Conservation (phyloP, 2,797 vertebrate species). For the Brachyalestes nurse region DNA sequence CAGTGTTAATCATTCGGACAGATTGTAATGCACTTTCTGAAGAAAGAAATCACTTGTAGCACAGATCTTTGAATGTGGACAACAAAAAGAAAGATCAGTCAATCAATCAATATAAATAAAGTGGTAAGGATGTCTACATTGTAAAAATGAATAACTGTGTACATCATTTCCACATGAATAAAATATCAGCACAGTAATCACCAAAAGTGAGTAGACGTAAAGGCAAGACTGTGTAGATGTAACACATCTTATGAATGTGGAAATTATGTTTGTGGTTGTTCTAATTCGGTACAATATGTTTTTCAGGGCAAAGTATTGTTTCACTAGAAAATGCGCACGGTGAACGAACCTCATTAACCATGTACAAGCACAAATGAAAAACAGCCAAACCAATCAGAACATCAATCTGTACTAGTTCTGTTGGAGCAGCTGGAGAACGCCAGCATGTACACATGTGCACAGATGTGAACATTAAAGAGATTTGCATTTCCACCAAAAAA, state of each 20-base stretch:
- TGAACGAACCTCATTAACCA: slow-evolving; percentile 1
- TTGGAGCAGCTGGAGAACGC: slow-evolving; percentile 5
- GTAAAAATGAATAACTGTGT: too few species aligned
- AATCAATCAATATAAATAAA: too few species aligned
- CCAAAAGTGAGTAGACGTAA: too few species aligned
- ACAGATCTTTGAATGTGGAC: too few species aligned
- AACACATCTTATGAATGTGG: not conserved
- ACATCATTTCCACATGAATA: too few species aligned
- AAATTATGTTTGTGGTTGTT: not conserved
- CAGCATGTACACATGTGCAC: slow-evolving; percentile 9
- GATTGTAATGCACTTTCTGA: too few species aligned
- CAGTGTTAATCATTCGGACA: too few species aligned
- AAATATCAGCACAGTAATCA: too few species aligned
- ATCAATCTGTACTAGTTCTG: not conserved
- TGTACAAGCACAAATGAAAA: not conserved
- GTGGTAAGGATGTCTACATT: too few species aligned
- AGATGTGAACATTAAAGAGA: slow-evolving; percentile 13
- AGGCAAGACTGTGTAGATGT: too few species aligned
- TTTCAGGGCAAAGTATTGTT: not conserved
- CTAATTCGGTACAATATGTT: not conserved
- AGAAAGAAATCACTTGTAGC: too few species aligned
- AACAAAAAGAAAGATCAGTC: too few species aligned
- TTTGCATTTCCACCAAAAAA: slow-evolving; percentile 22
- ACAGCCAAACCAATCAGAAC: not conserved
- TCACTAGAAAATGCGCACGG: not conserved